Evolutionary conservation across 2,797 vertebrate species (phyloP).

Genomic region (Brotula barbata): DNA sequence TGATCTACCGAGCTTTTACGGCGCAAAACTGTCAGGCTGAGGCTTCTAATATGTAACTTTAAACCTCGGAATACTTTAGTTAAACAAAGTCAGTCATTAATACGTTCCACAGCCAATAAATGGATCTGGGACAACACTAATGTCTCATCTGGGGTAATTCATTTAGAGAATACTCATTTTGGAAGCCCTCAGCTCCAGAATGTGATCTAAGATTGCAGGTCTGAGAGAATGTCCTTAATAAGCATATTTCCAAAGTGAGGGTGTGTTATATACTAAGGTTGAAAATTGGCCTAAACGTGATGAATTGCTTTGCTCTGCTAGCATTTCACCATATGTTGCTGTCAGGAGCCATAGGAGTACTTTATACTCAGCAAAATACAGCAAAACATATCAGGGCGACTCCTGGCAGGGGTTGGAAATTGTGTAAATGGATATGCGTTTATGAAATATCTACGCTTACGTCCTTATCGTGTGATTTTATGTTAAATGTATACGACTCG

Average conservation of each 20-base stretch:
- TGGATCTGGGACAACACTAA: constrained; percentile 40
- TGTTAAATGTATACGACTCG: constrained; percentile 12
- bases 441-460: not conserved
- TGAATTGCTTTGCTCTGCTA: constrained; percentile 19
- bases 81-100: constrained; percentile 65
- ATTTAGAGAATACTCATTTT: constrained; percentile 52
- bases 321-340: not conserved
- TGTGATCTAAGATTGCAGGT: constrained; percentile 40
- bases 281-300: constrained; percentile 37
- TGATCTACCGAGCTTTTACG: constrained; percentile 1
- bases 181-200: constrained; percentile 44
- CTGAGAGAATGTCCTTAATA: constrained; percentile 32
- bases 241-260: constrained; percentile 24
- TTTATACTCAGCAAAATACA: constrained; percentile 4
- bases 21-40: constrained; percentile 54
- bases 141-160: constrained; percentile 59
- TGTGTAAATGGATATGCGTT: not conserved
- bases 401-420: not conserved
- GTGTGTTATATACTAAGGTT: constrained; percentile 10
- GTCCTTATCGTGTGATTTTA: not conserved
- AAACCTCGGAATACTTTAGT: constrained; percentile 45
- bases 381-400: not conserved
- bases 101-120: constrained; percentile 54
- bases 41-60: constrained; percentile 55
- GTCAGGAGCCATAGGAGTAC: not conserved